Evolutionary conservation across 2,797 vertebrate species (phyloP).

Genomic region (Lacerta viridis): DNA sequence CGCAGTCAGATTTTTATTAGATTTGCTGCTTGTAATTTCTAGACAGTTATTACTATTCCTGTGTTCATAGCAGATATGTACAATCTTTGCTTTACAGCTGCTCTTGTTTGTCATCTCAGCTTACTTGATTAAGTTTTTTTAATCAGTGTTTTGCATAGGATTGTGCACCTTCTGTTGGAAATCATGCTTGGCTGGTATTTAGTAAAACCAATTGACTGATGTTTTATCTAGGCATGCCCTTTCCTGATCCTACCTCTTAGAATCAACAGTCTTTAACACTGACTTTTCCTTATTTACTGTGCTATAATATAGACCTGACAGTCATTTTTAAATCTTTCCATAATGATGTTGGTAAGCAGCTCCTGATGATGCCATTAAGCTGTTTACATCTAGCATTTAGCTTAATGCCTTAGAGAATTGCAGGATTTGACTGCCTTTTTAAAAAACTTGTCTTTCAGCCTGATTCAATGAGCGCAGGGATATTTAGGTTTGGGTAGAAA

Average conservation of each 20-base stretch:
- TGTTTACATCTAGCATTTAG: conserved; percentile 50
- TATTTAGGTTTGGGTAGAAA: not conserved
- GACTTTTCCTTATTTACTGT: conserved; percentile 34
- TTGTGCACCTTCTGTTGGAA: conserved; percentile 63
- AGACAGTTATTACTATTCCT: conserved; percentile 58
- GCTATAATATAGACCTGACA: conserved; percentile 24
- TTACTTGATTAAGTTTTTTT: conserved; percentile 71
- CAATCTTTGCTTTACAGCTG: conserved; percentile 75
- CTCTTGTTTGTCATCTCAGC: conserved; percentile 64
- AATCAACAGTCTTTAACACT: conserved; percentile 30
- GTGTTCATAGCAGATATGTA: conserved; percentile 66
- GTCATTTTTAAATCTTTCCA: conserved; percentile 20
- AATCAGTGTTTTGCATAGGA: conserved; percentile 66
- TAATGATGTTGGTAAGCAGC: conserved; percentile 33
- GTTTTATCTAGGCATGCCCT: conserved; percentile 22
- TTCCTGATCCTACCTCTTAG: conserved; percentile 41
- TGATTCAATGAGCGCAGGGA: not conserved
- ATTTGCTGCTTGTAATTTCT: conserved; percentile 60
- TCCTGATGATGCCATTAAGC: conserved; percentile 48
- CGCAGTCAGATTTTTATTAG: conserved; percentile 55
- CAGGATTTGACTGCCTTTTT: conserved; percentile 16
- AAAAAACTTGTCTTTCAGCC: conserved; percentile 17
- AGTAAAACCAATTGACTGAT: conserved; percentile 59
- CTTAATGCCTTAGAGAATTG: conserved; percentile 40
- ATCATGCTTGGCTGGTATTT: conserved; percentile 53